Conservation (phyloP, 2,888 invertebrate species). For the Pycnomerus fuliginosus region DNA sequence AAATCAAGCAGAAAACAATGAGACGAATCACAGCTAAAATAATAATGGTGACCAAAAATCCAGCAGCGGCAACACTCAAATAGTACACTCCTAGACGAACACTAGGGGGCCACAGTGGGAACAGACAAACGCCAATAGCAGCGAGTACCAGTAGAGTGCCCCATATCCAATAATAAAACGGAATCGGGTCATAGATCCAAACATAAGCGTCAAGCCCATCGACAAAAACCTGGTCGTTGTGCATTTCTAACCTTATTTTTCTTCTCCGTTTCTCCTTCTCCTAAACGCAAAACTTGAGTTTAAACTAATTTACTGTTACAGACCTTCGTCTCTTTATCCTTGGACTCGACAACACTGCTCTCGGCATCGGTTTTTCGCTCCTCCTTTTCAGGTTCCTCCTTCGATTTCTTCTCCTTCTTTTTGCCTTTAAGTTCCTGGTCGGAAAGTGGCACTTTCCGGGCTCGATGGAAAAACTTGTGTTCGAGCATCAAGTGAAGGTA, state of each 20-base stretch:
- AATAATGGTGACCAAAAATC: constrained; percentile 91
- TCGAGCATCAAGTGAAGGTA: constrained; percentile 82
- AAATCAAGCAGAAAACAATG: constrained; percentile 88
- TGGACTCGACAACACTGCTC: constrained; percentile 58
- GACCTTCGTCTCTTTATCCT: constrained; percentile 44
- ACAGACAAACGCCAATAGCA: constrained; percentile 93
- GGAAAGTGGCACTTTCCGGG: constrained; percentile 79
- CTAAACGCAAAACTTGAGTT: constrained; percentile 11
- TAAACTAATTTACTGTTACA: constrained; percentile 1
- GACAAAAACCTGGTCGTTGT: constrained; percentile 89
- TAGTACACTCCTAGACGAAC: constrained; percentile 95
- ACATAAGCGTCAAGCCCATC: constrained; percentile 95
- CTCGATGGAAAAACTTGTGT: constrained; percentile 95
- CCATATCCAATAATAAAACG: constrained; percentile 90
- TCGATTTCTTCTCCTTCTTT: constrained; percentile 59
- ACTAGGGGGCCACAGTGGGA: constrained; percentile 98
- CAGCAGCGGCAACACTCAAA: constrained; percentile 90
- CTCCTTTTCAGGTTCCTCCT: constrained; percentile 54
- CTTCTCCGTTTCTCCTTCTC: constrained; percentile 73
- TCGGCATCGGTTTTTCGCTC: constrained; percentile 53
- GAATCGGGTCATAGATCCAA: constrained; percentile 97
- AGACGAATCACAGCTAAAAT: constrained; percentile 85
- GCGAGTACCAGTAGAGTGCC: constrained; percentile 89
- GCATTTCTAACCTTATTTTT: constrained; percentile 96
- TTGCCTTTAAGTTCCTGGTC: constrained; percentile 66